Percentiles rank a stretch among this genome's conserved stretches.
phyloP scores from a whole-genome alignment of 1,140 invertebrate genomes.

The Aricia agestis region DNA sequence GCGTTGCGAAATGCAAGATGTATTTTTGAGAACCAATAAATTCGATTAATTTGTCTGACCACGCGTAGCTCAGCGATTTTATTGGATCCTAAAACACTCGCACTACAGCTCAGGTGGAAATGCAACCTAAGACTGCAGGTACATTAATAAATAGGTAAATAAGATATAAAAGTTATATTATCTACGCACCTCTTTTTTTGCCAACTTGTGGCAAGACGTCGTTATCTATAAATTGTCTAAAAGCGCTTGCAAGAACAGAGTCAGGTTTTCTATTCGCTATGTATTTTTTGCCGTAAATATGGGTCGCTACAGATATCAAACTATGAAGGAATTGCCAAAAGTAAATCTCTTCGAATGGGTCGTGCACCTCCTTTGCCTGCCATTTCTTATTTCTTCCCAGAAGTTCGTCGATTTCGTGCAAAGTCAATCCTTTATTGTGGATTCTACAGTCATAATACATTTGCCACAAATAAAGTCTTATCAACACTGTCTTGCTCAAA shows the following conservation, averaged over 20 bases:
- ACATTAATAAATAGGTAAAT: no score
- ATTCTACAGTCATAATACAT: slow-evolving; percentile 76
- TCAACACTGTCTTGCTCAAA: slow-evolving; percentile 69
- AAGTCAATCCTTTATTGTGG: slow-evolving; percentile 62
- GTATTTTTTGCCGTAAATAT: slow-evolving; percentile 60
- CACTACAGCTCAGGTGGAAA: no score
- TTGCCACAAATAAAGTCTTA: slow-evolving; percentile 77
- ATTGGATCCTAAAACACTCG: no score
- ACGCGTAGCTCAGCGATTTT: no score
- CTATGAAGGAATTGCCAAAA: slow-evolving; percentile 79
- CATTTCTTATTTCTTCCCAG: slow-evolving; percentile 63
- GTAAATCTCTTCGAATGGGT: slow-evolving; percentile 78
- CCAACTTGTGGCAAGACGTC: slow-evolving; percentile 62
- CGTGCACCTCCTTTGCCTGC: slow-evolving; percentile 59
- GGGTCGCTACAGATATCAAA: slow-evolving; percentile 70
- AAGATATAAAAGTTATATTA: no score
- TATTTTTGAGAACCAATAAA: no score
- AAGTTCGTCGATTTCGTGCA: slow-evolving; percentile 71
- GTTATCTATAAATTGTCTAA: slow-evolving; percentile 71
- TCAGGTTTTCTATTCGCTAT: slow-evolving; percentile 51
- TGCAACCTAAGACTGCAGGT: no score
- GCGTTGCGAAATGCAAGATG: neutral
- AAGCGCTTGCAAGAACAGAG: slow-evolving; percentile 66
- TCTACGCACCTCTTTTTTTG: slow-evolving; percentile 51
- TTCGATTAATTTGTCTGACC: no score